Base-by-base conservation (phyloP, 2,797 vertebrate species). In the Sebastes oblongus region DNA sequence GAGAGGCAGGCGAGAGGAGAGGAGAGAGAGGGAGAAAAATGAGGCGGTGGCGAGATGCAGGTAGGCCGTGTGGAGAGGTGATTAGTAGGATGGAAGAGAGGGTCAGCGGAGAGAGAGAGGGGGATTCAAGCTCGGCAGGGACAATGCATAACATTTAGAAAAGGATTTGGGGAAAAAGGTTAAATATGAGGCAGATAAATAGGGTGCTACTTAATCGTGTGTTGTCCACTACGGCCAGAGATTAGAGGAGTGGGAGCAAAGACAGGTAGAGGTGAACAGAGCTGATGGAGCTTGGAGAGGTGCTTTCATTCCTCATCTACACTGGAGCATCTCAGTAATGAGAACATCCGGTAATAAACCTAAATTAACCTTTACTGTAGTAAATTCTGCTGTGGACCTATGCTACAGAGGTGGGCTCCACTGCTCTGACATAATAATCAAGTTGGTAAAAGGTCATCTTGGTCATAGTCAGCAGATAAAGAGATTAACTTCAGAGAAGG, bases 11-110 rank as follows among this genome's bases (percentile, higher is more conserved):
- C 71, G 42, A 82, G 27, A 70, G 74, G 87, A 55, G 75, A 69
- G 18, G 46, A 54, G 52, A 54, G 52, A 22, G 88, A 76, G 59
- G 66, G 61, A 82, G 91, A 93, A 86, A 89, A 91, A 92, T 88
- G 90, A 89, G 88, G 82, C 34, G 56, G 69, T 68, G 86, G 75
- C 66, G 14, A 70, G 86, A 86, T 79, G 69, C 87, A 90, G 93
- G 90, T 89, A 89, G 87, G 77, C 83, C 55, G 6, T 75, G 89
- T 79, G 84, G 86, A 90, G 86, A 87, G 85, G 85, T 90, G 92
- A 94, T 92, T 92, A 84, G 88, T 76, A 73, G 85, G 87, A 88
- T 85, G 78, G 85, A 83, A 62, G 78, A 76, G 85, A 69, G 83
- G 89, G 83, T 83, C 84, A 87, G 75, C 76, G 24, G 72, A 76